Percentiles rank a stretch among this genome's conserved stretches.
phyloP scores from a whole-genome alignment of 2,888 invertebrate species.

The Drosophila nr. perissopoda region DNA sequence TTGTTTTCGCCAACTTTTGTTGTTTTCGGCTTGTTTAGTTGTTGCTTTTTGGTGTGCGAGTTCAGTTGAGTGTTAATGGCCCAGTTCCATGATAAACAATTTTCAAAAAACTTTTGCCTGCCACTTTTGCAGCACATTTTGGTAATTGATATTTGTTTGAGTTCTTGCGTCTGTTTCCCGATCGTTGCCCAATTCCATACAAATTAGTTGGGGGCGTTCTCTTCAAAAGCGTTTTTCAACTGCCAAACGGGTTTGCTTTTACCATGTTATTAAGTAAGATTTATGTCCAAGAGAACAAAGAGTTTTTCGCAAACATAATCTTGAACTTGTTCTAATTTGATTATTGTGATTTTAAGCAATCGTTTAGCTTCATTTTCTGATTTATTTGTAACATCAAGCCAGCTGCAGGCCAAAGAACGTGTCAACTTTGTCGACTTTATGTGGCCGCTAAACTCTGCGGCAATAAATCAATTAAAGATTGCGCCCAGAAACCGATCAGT shows the following conservation, averaged over 20 bases:
- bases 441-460: constrained; percentile 19
- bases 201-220: constrained; percentile 2
- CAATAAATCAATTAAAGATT: constrained; percentile 74
- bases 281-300: neutral
- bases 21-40: constrained; percentile 14
- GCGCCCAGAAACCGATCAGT: constrained; percentile 54
- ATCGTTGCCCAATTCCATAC: constrained; percentile 39
- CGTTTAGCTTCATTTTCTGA: neutral
- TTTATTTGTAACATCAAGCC: no score
- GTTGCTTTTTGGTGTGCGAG: constrained; percentile 8
- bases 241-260: neutral
- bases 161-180: constrained; percentile 17
- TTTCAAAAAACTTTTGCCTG: constrained; percentile 53
- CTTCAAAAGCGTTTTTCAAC: neutral
- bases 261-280: neutral
- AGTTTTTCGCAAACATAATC: neutral
- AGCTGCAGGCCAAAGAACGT: neutral
- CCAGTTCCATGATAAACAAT: constrained; percentile 75
- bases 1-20: constrained; percentile 55
- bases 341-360: neutral
- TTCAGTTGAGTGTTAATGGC: constrained; percentile 55
- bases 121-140: constrained; percentile 35
- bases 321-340: neutral
- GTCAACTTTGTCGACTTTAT: constrained; percentile 6
- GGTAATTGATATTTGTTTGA: constrained; percentile 44